A percentile compares a stretch with the other conserved stretches of the same genome.
phyloP scores from a whole-genome alignment of 2,113 vertebrate species.

The Bombycilla garrulus region DNA sequence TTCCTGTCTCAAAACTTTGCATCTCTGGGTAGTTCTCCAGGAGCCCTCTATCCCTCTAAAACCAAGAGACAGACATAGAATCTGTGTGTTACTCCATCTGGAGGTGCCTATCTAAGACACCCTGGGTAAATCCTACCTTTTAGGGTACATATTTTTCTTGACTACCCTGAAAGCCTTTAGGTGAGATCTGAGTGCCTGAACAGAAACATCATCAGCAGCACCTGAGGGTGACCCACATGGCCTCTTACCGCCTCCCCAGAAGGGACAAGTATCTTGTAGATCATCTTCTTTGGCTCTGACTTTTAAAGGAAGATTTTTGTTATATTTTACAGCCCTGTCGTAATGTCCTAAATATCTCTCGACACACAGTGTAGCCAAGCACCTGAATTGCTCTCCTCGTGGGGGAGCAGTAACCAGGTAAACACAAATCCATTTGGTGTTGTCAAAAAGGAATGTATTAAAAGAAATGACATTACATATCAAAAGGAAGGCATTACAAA shows the following conservation, averaged over 20 bases:
- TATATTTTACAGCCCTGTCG: not conserved
- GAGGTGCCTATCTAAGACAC: not conserved
- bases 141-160: not conserved
- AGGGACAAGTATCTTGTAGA: not conserved
- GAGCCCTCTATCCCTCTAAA: not conserved
- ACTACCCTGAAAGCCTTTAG: not conserved
- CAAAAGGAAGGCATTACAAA: not conserved
- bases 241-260: not conserved
- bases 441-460: not conserved
- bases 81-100: not conserved
- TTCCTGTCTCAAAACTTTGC: not conserved
- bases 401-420: not conserved
- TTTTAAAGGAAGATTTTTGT: not conserved
- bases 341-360: not conserved
- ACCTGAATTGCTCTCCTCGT: not conserved
- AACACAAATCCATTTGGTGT: not conserved
- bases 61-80: not conserved
- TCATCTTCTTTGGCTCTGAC: not conserved
- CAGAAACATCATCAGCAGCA: fast-evolving
- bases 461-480: not conserved
- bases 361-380: not conserved
- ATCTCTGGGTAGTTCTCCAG: not conserved
- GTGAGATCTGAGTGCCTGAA: not conserved
- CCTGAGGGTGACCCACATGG: not conserved
- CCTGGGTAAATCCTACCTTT: not conserved